Conservation (phyloP, 1,140 invertebrate genomes). For the Drosophila ohnishii region DNA sequence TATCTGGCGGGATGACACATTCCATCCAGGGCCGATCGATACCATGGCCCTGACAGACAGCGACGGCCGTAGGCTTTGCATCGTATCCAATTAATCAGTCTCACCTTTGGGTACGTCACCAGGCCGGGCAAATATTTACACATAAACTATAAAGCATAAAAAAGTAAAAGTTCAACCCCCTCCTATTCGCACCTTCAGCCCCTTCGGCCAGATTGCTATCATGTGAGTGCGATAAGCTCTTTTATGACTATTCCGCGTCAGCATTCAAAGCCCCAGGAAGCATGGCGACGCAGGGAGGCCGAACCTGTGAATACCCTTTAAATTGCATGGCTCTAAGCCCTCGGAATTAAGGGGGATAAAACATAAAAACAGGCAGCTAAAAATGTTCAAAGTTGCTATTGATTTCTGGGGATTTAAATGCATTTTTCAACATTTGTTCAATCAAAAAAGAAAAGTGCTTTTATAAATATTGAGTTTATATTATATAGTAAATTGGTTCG, state of each 20-base stretch:
- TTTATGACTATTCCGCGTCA: slow-evolving; percentile 51
- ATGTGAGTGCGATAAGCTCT: slow-evolving; percentile 55
- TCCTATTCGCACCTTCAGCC: neutral
- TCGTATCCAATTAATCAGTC: slow-evolving; percentile 48
- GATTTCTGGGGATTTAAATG: neutral
- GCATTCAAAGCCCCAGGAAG: slow-evolving; percentile 7
- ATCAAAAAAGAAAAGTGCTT: neutral
- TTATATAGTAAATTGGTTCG: too few relatives aligned
- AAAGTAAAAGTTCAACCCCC: slow-evolving; percentile 34
- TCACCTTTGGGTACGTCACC: slow-evolving; percentile 43
- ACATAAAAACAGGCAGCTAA: neutral
- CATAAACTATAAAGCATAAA: slow-evolving; percentile 36
- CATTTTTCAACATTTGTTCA: neutral
- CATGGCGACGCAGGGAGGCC: neutral
- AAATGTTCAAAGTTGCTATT: neutral
- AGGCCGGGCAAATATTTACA: slow-evolving; percentile 27
- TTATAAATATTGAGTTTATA: neutral
- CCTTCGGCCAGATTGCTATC: slow-evolving; percentile 42
- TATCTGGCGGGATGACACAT: slow-evolving; percentile 44
- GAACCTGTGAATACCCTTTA: slow-evolving; percentile 14
- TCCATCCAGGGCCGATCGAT: slow-evolving; percentile 23
- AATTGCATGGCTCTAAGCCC: neutral
- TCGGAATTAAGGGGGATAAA: neutral
- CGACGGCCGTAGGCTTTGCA: slow-evolving; percentile 20
- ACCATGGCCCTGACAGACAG: slow-evolving; percentile 38